Percentiles rank a stretch among this genome's conserved stretches.
Evolutionary conservation across 2,113 vertebrate species (phyloP).

Genomic region (Petaurus breviceps): DNA sequence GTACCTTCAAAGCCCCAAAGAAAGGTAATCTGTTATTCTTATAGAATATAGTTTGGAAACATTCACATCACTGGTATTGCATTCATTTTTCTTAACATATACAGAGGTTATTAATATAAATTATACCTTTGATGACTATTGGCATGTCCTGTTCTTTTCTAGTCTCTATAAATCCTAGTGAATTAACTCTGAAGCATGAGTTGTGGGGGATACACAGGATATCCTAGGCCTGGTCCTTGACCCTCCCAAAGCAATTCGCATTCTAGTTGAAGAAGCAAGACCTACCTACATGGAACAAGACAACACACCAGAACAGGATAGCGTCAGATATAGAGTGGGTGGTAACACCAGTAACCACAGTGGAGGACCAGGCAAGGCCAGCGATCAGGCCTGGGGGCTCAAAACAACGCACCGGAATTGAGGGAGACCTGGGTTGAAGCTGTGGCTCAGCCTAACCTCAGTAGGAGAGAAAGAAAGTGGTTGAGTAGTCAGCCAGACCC

Average conservation of each 20-base stretch:
- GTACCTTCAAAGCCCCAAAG: neutral
- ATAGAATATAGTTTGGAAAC: neutral
- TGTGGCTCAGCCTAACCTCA: neutral
- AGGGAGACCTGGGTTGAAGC: neutral
- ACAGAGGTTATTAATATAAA: neutral
- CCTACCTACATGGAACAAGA: neutral
- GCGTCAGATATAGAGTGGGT: neutral
- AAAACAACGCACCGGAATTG: neutral
- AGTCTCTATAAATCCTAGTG: neutral
- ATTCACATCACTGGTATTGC: neutral
- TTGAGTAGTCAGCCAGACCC: neutral
- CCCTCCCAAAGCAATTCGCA: neutral
- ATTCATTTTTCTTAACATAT: neutral
- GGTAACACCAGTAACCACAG: neutral
- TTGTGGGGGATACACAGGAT: neutral
- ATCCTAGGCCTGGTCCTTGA: neutral
- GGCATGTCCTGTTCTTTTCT: neutral
- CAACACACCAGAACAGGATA: rapidly evolving
- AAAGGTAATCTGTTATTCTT: neutral
- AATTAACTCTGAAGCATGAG: neutral
- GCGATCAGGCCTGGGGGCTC: neutral
- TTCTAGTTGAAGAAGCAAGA: neutral
- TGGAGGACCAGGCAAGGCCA: neutral
- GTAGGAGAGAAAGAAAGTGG: neutral
- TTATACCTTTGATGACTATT: neutral